Base-by-base conservation (phyloP, 1,140 invertebrate genomes). In the Pteromalus puparum region DNA sequence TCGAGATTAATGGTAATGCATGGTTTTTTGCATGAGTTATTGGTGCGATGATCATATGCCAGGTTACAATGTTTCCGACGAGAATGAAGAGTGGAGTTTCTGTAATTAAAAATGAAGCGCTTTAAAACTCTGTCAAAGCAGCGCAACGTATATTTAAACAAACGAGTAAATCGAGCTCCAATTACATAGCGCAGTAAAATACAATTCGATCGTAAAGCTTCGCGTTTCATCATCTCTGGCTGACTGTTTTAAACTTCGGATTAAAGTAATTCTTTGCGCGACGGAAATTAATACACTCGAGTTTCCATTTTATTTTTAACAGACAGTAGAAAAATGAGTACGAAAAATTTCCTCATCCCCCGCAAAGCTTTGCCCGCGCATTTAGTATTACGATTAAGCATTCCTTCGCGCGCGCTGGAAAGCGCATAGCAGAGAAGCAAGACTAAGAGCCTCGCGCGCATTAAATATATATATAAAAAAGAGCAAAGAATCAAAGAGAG, bases 401-500 rank as follows among this genome's bases (percentile, higher is more conserved):
- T 82, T 85, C 61, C 10, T 65, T 53, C 78, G 34, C 73, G 46
- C 67, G 74, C n/a, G 68, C 87, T 82, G 83, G 83, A 84, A 34
- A 34, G 30, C 30, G 30, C 30, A 34, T 34, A 34, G 30, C 30
- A 34, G 30, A 86, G 85, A 87, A 84, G 86, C 87, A 78, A 77
- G 84, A 84, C 77, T 82, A 87, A 86, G 77, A 85, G 82, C 83
- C 30, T 30, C 68, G 30, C 80, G 61, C 84, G 77, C 74, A 84
- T 26, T 28, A 70, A 28, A 70, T 30, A 70, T 5, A 34, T 34
- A 34, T 5, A 34, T 34, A 34, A 70, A 70, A 80, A 78, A 61
- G 65, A 85, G 84, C 73, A 87, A 81, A 67, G 48, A 61, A 65
- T 2, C n/a, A 28, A n/a, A n/a, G 75, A 74, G 30, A 77, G 79